phyloP scores from a whole-genome alignment of 2,797 vertebrate genomes.

The Brachymystax lenok region DNA sequence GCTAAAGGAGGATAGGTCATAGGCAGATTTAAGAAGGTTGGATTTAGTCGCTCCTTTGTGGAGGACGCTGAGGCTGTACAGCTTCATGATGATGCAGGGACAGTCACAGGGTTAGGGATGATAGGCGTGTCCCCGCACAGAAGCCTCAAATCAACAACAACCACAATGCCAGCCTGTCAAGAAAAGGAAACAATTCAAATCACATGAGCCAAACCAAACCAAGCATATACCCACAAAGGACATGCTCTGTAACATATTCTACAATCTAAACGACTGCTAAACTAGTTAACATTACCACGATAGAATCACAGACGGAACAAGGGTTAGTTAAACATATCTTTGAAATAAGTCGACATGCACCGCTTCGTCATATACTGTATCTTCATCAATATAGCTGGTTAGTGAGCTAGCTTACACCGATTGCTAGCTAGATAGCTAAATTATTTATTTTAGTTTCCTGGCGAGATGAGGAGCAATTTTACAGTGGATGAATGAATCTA shows the following conservation, averaged over 20 bases:
- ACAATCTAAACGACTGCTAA: background rate
- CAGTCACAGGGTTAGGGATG: slow-evolving; percentile 8
- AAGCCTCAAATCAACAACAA: background rate
- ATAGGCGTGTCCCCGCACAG: background rate
- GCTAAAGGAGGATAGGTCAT: slow-evolving; percentile 90
- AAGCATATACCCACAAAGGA: background rate
- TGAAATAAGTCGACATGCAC: no score
- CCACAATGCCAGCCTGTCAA: background rate
- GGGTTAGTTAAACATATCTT: no score
- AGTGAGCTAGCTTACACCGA: no score
- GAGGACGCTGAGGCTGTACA: slow-evolving; percentile 91
- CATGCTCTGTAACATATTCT: background rate
- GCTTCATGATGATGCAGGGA: slow-evolving; percentile 81
- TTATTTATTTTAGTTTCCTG: no score
- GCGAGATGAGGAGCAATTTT: no score
- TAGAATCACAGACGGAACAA: no score
- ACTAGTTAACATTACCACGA: background rate
- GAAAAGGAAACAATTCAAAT: background rate
- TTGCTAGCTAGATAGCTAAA: no score
- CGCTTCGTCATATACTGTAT: no score
- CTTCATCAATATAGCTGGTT: no score
- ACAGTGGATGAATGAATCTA: no score
- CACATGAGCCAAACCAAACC: background rate
- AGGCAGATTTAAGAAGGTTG: slow-evolving; percentile 88
- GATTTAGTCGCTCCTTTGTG: slow-evolving; percentile 82